Base-by-base conservation (phyloP, 1,140 invertebrate species). In the Melitaea cinxia region DNA sequence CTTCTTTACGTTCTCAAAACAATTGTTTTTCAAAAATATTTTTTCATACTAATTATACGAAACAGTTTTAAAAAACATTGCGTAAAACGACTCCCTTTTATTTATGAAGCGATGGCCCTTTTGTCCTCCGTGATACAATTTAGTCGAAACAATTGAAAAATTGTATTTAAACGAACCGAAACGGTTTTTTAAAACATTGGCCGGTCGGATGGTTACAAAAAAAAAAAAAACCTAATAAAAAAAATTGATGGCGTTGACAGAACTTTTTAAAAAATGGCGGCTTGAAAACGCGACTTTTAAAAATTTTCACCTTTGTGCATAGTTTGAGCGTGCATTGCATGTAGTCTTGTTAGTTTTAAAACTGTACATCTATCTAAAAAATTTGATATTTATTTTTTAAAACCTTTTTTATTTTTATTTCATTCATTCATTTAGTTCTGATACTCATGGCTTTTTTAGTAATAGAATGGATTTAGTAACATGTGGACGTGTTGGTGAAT, bases 151-250 rank as follows among this genome's bases (percentile, higher is more conserved):
- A 33, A 58, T 57, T 42, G 28, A 45, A 62, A 59, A n/a, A 33
- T 58, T 62, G 42, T 24, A 61, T 63, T 65, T 59, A 52, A 59
- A 66, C 64, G 52, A 64, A 55, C 60, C 64, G 60, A 42, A 65
- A 57, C 49, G 28, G 63, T 65, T 37, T 37, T n/a, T 37, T 59
- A 69, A 65, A 72, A 67, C 55, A 47, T n/a, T 37, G 67, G 47
- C 59, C 60, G 52, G 55, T 55, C 50, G 47, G 60, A 52, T 42
- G 42, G 58, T 59, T 53, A 70, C 68, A 70, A 71, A 69, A 73
- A 67, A 71, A 70, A 71, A 69, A 73, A 67, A 70, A 73, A 74
- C 71, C 39, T 65, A 58, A 70, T 68, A 62, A 63, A 63, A 65
- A n/a, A n/a, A n/a, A n/a, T n/a, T n/a, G 39, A 58, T 56, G 23